Base-by-base conservation (phyloP, 2,888 invertebrate species). In the Polydrusus tereticollis region DNA sequence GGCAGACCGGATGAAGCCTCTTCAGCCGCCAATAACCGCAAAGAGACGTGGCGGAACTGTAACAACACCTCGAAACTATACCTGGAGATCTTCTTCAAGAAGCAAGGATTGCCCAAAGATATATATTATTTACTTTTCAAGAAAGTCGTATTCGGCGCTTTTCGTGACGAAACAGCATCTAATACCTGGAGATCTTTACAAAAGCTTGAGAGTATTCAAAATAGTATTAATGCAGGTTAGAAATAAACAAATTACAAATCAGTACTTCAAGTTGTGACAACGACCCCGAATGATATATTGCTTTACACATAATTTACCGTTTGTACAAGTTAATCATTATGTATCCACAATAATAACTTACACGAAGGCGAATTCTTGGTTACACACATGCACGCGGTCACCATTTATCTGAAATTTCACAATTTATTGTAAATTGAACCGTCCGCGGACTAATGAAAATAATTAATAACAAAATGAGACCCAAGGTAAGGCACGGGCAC, bases 371-470 rank as follows among this genome's bases (percentile, higher is more conserved):
- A 72, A 57, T 62, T 67, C 58, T 73, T 55, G 63, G 50, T 63
- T 69, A 67, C 68, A 59, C 60, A 50, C 45, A 64, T 58, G 43
- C 55, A 66, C 55, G 36, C 52, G 16, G 43, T 41, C 63, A 55
- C 66, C 65, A 73, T 75, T 75, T 72, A 70, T 75, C 68, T 70
- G 57, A 72, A 73, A 75, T 75, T 75, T 75, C 70, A 65, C 75
- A 70, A 75, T 75, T 75, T 75, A 75, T 75, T 75, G 75, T 75
- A 75, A 75, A 75, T 75, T 75, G 71, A 75, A 75, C 73, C 75
- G 75, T 75, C 75, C 65, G 60, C 69, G 50, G 14, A 50, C 70
- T 75, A 75, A 75, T 75, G 75, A 75, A 75, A 75, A 75, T 73
- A 75, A 75, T 75, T 75, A 75, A 75, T 75, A 72, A 73, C 38